A percentile compares a stretch with the other conserved stretches of the same genome.
Evolutionary conservation across 2,113 vertebrate genomes (phyloP).

Genomic region (Strigops habroptila): DNA sequence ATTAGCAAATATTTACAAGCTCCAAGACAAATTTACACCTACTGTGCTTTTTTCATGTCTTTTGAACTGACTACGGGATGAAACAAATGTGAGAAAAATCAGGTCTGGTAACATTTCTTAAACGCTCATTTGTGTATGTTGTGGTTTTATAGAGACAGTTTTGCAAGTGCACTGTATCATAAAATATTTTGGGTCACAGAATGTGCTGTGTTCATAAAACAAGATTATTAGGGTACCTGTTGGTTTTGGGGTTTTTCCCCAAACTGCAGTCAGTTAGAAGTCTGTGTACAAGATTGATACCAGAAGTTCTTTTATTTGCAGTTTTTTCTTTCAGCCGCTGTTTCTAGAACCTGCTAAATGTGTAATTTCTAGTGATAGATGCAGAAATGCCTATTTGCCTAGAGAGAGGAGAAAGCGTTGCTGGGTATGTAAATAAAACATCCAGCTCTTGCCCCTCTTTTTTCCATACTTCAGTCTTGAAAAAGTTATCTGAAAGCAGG

Average conservation of each 20-base stretch:
- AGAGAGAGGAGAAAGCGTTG: background rate
- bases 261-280: background rate
- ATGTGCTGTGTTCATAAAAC: background rate
- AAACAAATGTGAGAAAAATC: background rate
- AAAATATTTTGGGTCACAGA: background rate
- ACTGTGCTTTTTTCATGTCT: background rate
- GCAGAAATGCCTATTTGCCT: background rate
- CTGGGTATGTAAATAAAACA: background rate
- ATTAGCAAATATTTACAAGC: background rate
- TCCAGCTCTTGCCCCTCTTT: background rate
- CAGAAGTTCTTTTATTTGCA: background rate
- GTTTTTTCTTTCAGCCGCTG: background rate
- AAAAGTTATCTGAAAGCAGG: background rate
- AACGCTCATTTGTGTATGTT: background rate
- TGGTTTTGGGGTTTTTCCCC: background rate
- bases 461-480: background rate
- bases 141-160: background rate
- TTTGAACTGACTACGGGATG: background rate
- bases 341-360: background rate
- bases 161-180: background rate
- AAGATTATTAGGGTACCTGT: background rate
- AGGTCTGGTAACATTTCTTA: background rate
- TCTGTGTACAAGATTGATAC: background rate
- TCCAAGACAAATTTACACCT: background rate
- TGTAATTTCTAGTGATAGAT: background rate